Evolutionary conservation across 2,888 invertebrate genomes (phyloP), one percentile per base, ranked within the genome.

Genomic region (Ornithoptera alexandrae): DNA sequence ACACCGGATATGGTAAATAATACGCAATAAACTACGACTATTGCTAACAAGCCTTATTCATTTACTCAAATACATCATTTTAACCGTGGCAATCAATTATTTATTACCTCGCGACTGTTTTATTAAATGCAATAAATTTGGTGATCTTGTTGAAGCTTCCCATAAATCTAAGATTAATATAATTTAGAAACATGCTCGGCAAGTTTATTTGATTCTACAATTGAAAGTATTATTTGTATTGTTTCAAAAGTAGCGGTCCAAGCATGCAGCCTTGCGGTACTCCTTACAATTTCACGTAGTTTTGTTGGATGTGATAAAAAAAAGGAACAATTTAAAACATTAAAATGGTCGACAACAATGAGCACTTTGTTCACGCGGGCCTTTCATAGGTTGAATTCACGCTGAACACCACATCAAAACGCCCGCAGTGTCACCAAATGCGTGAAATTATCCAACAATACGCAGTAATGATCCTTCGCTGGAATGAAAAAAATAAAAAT

Each of bases 361-460:
- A 73, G 66, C 73, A 76, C 79, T 82, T 81, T 80, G 80, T 81
- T 79, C 81, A 81, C 78, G 78, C 81, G 80, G 80, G 78, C 82
- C 84, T 78, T 84, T 85, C 81, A 76, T 72, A 73, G 72, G 68
- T 72, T 72, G 73, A 82, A 82, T 86, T 86, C 86, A 83, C 81
- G 84, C 84, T 88, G 88, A 89, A 88, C 84, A 87, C 84, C 76
- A 83, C 76, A 78, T 83, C 81, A 82, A 84, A 86, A 83, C 85
- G 88, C 86, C 88, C 86, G 87, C 86, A 89, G 88, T 88, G 87
- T 89, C 89, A 83, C 85, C 88, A 88, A 89, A 89, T 81, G 90
- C 90, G 89, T 91, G 88, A 90, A 91, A 91, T 91, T 89, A 85
- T 81, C 79, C 87, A 87, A 91, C 90, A 91, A 90, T 90, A 81